These are phyloP conservation scores for Clusia tigrina DNA, from an alignment of 2,888 invertebrate genomes.

Conservation along the genomic window DNA sequence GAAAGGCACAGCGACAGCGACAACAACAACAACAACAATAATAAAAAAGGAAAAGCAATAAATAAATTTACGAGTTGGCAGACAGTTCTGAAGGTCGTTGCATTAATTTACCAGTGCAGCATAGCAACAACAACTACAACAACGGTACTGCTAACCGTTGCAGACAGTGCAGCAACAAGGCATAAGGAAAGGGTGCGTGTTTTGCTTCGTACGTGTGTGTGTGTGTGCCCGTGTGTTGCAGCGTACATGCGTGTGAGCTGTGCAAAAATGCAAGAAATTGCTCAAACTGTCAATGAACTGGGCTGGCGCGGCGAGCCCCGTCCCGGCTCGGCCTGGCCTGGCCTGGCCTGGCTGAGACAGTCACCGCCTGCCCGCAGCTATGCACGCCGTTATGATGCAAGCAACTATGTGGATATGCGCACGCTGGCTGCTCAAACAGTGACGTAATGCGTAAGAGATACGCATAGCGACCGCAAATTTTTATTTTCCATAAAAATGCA, in stretches of 20 bases:
- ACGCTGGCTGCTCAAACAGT: not conserved
- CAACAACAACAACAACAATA: too few relatives aligned
- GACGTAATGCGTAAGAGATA: not conserved
- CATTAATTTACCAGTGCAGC: slow-evolving; percentile 22
- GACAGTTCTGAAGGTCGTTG: slow-evolving; percentile 30
- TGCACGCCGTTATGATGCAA: not conserved
- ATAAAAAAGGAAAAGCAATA: too few relatives aligned
- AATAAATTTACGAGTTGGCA: slow-evolving; percentile 7
- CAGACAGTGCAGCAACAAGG: not conserved
- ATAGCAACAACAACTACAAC: not conserved
- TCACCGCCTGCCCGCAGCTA: too few relatives aligned
- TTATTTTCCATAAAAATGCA: not conserved
- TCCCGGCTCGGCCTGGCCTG: too few relatives aligned
- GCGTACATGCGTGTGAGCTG: not conserved
- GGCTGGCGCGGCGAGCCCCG: too few relatives aligned
- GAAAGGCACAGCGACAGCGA: too few relatives aligned
- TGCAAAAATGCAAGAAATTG: not conserved
- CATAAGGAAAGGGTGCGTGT: not conserved
- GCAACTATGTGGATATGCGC: not conserved
- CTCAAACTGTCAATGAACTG: slow-evolving; percentile 5
- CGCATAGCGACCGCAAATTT: not conserved
- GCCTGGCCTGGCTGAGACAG: too few relatives aligned
- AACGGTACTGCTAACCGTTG: not conserved
- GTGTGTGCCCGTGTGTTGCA: too few relatives aligned
- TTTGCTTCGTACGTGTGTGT: too few relatives aligned